phyloP scores from a whole-genome alignment of 2,113 vertebrate genomes.

The Rissa tridactyla region DNA sequence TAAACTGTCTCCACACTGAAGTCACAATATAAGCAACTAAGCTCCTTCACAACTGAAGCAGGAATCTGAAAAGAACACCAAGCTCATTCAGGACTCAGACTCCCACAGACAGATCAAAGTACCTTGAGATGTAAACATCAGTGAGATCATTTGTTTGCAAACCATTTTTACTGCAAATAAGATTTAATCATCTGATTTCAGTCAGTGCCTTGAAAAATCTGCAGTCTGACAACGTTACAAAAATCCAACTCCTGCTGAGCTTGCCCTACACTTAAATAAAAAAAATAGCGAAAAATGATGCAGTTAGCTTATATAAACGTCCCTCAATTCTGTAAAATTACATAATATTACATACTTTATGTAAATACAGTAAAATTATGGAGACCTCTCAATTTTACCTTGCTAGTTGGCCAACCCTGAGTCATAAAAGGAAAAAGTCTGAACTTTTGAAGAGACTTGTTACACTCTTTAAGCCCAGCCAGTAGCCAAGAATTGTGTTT shows the following conservation, averaged over 20 bases:
- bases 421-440: neutral
- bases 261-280: neutral
- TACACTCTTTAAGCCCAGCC: neutral
- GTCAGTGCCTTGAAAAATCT: neutral
- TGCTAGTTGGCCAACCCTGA: fast-evolving
- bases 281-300: neutral
- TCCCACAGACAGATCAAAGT: neutral
- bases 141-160: neutral
- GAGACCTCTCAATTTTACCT: neutral
- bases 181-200: neutral
- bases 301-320: neutral
- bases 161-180: neutral
- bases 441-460: neutral
- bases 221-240: neutral
- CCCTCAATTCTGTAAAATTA: neutral
- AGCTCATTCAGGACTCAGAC: neutral
- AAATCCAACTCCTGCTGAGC: neutral
- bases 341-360: no score
- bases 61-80: neutral
- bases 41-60: neutral
- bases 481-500: neutral
- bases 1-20: constrained; percentile 36
- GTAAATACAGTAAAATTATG: neutral
- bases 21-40: constrained; percentile 15
- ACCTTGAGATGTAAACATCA: neutral